A percentile compares a stretch with the other conserved stretches of the same genome.
These are phyloP conservation scores for Branchipolynoe longqiensis DNA, from an alignment of 2,888 invertebrate species.

Conservation along the genomic window DNA sequence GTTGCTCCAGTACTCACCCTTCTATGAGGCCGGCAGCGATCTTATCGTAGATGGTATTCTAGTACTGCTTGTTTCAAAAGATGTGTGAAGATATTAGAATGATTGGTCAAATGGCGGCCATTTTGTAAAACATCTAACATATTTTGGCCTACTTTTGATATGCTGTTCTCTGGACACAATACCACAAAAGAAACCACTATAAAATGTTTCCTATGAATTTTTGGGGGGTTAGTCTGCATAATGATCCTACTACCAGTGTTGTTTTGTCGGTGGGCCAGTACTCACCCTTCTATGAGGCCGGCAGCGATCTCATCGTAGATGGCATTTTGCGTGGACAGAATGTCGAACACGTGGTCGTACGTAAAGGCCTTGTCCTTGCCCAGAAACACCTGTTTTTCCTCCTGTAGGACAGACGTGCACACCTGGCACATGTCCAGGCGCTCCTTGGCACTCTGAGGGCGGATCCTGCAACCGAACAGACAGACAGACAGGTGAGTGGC, in stretches of 20 bases:
- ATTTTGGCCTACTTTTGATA: too few species aligned
- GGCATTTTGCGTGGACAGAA: conserved; percentile 87
- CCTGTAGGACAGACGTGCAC: conserved; percentile 93
- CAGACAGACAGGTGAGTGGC: too few species aligned
- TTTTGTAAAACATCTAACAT: too few species aligned
- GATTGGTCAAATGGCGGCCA: too few species aligned
- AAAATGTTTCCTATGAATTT: too few species aligned
- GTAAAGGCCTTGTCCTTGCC: conserved; percentile 97
- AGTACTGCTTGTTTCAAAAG: too few species aligned
- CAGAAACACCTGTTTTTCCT: conserved; percentile 89
- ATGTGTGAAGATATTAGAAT: too few species aligned
- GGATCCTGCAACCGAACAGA: conserved; percentile 88
- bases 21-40: conserved; percentile 94
- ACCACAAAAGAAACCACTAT: too few species aligned
- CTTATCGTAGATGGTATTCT: conserved; percentile 91
- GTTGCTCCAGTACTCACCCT: conserved; percentile 84
- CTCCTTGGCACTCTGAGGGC: conserved; percentile 95
- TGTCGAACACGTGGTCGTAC: conserved; percentile 97
- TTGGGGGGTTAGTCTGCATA: too few species aligned
- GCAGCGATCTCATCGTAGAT: conserved; percentile 93
- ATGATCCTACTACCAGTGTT: too few species aligned
- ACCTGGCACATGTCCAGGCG: conserved; percentile 96
- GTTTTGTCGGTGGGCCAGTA: too few species aligned
- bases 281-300: conserved; percentile 90
- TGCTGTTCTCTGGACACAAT: too few species aligned